A percentile compares a stretch with the other conserved stretches of the same genome.
These are phyloP conservation scores for Pseudomyrmex cubaensis DNA, from an alignment of 1,140 invertebrate species.

Conservation along the genomic window DNA sequence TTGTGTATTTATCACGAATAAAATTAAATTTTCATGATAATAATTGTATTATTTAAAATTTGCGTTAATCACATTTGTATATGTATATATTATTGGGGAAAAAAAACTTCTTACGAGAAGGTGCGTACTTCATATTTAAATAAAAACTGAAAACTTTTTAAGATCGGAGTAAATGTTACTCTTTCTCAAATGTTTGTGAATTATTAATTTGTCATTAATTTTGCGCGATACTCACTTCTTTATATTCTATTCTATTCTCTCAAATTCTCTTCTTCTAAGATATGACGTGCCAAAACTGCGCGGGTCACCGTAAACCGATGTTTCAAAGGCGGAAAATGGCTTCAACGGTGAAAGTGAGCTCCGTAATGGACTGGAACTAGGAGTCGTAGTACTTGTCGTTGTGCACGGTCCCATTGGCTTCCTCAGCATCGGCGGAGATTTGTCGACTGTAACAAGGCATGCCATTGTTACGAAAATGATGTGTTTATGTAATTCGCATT, in stretches of 20 bases:
- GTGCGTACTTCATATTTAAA: too few relatives aligned
- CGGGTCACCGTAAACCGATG: constrained; percentile 81
- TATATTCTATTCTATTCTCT: constrained; percentile 11
- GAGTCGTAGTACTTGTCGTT: constrained; percentile 70
- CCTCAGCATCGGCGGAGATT: constrained; percentile 79
- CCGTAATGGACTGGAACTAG: constrained; percentile 71
- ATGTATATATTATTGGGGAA: too few relatives aligned
- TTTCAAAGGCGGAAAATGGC: constrained; percentile 79
- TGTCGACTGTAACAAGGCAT: constrained; percentile 77
- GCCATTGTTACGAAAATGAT: background rate
- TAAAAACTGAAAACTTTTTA: too few relatives aligned
- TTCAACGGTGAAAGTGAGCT: constrained; percentile 72
- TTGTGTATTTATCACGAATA: too few relatives aligned
- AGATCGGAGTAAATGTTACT: too few relatives aligned
- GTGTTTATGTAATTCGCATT: background rate
- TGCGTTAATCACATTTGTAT: too few relatives aligned
- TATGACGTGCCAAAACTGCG: constrained; percentile 80
- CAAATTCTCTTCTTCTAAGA: constrained; percentile 70
- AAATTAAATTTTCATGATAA: too few relatives aligned
- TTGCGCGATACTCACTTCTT: too few relatives aligned
- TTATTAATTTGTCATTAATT: too few relatives aligned
- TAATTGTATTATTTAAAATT: too few relatives aligned
- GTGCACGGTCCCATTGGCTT: constrained; percentile 62
- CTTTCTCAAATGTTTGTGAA: too few relatives aligned
- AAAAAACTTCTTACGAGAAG: too few relatives aligned